These are phyloP conservation scores for Hipposideros larvatus DNA, from an alignment of 2,797 vertebrate genomes.

Conservation along the genomic window DNA sequence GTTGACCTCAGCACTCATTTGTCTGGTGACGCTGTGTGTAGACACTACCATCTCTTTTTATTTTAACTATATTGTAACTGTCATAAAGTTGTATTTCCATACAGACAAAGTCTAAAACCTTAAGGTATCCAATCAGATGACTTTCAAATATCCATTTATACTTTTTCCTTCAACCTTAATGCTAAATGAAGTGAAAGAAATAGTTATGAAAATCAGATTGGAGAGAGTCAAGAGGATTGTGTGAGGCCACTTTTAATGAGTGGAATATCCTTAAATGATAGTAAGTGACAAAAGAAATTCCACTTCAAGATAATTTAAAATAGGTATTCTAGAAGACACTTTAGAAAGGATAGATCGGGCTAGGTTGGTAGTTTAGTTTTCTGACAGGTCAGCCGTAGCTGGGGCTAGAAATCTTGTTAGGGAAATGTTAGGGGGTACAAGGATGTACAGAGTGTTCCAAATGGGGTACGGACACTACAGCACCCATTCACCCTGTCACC, in stretches of 20 bases:
- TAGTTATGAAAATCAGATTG: conserved; percentile 60
- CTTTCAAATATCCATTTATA: conserved; percentile 72
- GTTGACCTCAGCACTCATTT: conserved; percentile 38
- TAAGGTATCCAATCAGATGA: conserved; percentile 55
- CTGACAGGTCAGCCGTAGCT: background rate
- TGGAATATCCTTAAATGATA: conserved; percentile 52
- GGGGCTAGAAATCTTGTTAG: background rate
- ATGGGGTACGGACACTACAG: background rate
- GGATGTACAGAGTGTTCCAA: background rate
- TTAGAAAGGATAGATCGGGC: background rate
- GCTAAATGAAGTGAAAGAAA: conserved; percentile 78
- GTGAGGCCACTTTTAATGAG: conserved; percentile 62
- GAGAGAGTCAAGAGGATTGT: conserved; percentile 44
- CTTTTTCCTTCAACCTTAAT: conserved; percentile 61
- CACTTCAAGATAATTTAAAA: conserved; percentile 18
- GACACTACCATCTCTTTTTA: background rate
- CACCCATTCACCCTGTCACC: fast-evolving
- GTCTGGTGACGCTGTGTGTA: background rate
- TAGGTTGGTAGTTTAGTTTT: background rate
- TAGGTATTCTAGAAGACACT: conserved; percentile 40
- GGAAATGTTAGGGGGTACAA: background rate
- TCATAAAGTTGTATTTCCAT: conserved; percentile 65
- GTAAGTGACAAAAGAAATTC: conserved; percentile 54
- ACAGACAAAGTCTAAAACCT: conserved; percentile 27
- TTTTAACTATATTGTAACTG: conserved; percentile 59